Base-by-base conservation (phyloP, 2,888 invertebrate species). In the Plusia festucae region DNA sequence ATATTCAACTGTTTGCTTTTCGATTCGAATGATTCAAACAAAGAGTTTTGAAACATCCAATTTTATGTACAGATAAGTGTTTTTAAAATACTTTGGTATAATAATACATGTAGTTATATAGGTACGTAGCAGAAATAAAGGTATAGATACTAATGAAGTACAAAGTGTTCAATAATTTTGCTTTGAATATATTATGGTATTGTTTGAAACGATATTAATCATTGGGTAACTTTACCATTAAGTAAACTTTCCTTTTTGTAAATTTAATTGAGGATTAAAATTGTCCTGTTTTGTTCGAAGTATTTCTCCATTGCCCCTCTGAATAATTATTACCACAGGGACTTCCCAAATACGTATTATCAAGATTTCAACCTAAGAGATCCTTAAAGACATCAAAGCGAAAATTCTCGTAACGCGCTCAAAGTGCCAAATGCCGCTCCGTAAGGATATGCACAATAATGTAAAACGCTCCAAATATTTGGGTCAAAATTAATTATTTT, bases 401-500 rank as follows among this genome's bases (percentile, higher is more conserved):
- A 20, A 53, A 68, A 76, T 78, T 73, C 65, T 30, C 18, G 24
- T 44, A 66, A 56, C 60, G 30, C 49, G 30, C 53, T 53, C 62
- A 69, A 70, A 70, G 76, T 64, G 53, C 60, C 53, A 57, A 65
- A 60, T 44, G 61, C 62, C 57, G 24, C 24, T 59, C 13, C 22
- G 13, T 24, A 69, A 80, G 70, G 77, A 81, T 78, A 73, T 76
- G 76, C 73, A 78, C 74, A 78, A 83, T 82, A 76, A 84, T 82
- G 73, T 76, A 63, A 84, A 76, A 53, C 76, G 67, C 66, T 68
- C 79, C 68, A 84, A 78, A 85, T 79, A 82, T 80, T 79, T 81
- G 65, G 77, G 73, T 75, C 76, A 74, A 78, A 83, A 86, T 85
- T 88, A 88, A 89, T 90, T 86, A 88, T 88, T 85, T 85, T 82